Conservation (phyloP, 2,113 vertebrate genomes). For the Aldabrachelys gigantea region DNA sequence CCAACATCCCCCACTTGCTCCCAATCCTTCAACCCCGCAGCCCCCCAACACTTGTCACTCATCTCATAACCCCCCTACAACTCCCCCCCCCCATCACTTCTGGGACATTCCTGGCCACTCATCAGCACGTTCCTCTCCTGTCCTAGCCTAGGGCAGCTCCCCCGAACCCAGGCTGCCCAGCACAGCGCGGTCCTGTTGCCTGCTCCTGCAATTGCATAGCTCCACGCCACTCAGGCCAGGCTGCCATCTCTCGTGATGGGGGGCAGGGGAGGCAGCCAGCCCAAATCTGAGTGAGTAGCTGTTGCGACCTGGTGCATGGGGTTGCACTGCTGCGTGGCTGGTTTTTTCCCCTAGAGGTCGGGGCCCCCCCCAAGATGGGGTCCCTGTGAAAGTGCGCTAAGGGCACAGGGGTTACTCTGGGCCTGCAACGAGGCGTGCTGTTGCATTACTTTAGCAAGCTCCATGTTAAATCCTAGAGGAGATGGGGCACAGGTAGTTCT, state of each 20-base stretch:
- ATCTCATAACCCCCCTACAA: too few relatives aligned
- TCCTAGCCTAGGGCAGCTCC: not conserved
- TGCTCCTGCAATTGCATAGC: not conserved
- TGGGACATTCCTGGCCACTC: not conserved
- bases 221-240: not conserved
- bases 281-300: too few relatives aligned
- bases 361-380: not conserved
- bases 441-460: not conserved
- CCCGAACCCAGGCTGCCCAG: not conserved
- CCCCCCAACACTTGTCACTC: too few relatives aligned
- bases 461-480: not conserved
- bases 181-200: not conserved
- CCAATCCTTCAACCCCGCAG: not conserved
- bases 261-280: not conserved
- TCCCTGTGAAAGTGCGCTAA: too few relatives aligned
- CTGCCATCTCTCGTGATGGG: not conserved
- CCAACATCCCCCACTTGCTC: not conserved
- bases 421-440: not conserved
- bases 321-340: not conserved
- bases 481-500: not conserved
- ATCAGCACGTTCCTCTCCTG: not conserved
- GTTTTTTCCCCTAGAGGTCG: not conserved
- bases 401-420: not conserved
- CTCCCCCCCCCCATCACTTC: not conserved
- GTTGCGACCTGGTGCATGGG: not conserved